Evolutionary conservation across 2,797 vertebrate genomes (phyloP).

Genomic region (Sebastiscus tertius): DNA sequence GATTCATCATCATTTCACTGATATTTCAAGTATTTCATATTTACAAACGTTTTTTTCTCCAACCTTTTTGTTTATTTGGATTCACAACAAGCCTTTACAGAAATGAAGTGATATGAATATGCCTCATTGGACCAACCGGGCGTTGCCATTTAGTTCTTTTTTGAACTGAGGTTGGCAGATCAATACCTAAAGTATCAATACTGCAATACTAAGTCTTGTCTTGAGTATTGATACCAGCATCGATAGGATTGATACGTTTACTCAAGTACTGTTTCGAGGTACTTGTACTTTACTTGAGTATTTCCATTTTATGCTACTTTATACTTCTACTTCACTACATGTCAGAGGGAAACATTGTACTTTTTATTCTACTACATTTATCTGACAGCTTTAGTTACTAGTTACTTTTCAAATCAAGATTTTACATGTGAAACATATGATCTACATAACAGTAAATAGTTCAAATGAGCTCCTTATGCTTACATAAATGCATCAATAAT

Average conservation of each 20-base stretch:
- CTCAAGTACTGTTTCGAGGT: too few relatives aligned
- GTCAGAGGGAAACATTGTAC: too few relatives aligned
- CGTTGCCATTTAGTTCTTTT: background rate
- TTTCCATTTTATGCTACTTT: too few relatives aligned
- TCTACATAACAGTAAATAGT: too few relatives aligned
- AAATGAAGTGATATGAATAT: background rate
- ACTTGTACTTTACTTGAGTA: too few relatives aligned
- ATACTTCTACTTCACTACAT: too few relatives aligned
- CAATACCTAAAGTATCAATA: background rate
- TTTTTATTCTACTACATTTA: too few relatives aligned
- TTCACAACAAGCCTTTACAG: background rate
- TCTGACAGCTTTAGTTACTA: too few relatives aligned
- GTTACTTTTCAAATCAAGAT: too few relatives aligned
- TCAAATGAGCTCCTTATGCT: background rate
- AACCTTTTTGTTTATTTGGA: background rate
- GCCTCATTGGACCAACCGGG: background rate
- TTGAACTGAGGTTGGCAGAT: background rate
- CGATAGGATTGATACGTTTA: too few relatives aligned
- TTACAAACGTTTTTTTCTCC: background rate
- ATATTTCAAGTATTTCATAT: background rate
- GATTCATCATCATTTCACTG: background rate
- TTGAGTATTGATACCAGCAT: background rate
- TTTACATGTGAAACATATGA: too few relatives aligned
- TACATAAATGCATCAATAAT: background rate
- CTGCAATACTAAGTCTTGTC: background rate